Conservation (phyloP, 2,113 vertebrate genomes). For the Dermatemys mawii region DNA sequence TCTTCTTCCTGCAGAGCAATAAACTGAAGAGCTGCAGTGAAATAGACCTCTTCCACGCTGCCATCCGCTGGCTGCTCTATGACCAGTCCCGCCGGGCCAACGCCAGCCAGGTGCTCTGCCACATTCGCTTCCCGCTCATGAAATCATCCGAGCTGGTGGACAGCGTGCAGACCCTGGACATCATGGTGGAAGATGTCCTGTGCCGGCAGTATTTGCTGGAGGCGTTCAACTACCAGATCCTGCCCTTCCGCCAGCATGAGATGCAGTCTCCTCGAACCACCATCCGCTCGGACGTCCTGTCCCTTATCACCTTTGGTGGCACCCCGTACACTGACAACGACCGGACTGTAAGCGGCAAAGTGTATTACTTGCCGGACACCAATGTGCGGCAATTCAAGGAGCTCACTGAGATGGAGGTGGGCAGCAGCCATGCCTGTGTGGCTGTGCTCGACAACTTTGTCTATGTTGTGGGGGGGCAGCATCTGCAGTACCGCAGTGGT, state of each 20-base stretch:
- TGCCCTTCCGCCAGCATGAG: constrained; percentile 96
- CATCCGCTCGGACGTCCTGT: constrained; percentile 87
- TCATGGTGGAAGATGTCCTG: constrained; percentile 95
- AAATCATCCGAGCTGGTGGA: constrained; percentile 94
- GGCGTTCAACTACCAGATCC: constrained; percentile 97
- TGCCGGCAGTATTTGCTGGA: constrained; percentile 95
- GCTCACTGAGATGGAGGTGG: constrained; percentile 90
- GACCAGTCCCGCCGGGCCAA: constrained; percentile 82
- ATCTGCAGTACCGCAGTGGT: constrained; percentile 94
- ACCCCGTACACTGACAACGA: constrained; percentile 97
- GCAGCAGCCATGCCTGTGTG: constrained; percentile 94
- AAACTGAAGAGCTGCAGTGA: constrained; percentile 92
- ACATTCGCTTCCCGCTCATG: constrained; percentile 97
- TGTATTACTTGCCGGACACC: constrained; percentile 85
- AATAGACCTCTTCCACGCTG: constrained; percentile 92
- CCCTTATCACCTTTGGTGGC: constrained; percentile 91
- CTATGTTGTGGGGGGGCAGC: constrained; percentile 94
- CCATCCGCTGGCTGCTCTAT: constrained; percentile 91
- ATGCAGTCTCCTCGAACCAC: constrained; percentile 91
- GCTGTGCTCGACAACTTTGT: constrained; percentile 95
- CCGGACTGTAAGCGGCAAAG: constrained; percentile 89
- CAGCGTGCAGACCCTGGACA: constrained; percentile 91
- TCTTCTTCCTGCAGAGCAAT: constrained; percentile 98
- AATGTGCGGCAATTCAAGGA: constrained; percentile 90
- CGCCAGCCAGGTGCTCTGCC: constrained; percentile 89